These are phyloP conservation scores for Trachops cirrhosus DNA, from an alignment of 2,797 vertebrate genomes.

Conservation along the genomic window DNA sequence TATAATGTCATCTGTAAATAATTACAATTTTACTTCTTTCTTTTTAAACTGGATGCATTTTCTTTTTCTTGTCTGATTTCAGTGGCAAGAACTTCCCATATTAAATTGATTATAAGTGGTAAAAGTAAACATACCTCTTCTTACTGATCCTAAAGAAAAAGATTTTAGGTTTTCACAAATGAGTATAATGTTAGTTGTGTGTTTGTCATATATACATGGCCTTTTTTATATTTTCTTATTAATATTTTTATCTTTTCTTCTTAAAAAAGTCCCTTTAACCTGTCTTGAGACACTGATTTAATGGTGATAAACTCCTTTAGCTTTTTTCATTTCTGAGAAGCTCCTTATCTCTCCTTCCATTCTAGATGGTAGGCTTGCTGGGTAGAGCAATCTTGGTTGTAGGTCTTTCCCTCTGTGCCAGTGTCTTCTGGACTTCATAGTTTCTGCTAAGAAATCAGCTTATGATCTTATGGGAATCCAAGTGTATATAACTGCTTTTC, in stretches of 20 bases:
- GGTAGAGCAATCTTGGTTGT: neutral
- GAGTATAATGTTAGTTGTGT: neutral
- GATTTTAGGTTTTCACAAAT: neutral
- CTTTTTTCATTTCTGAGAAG: neutral
- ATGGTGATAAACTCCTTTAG: neutral
- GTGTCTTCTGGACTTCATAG: neutral
- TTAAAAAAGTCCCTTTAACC: neutral
- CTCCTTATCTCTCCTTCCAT: neutral
- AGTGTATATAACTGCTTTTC: neutral
- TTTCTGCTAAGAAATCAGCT: neutral
- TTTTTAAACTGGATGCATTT: neutral
- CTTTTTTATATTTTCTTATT: neutral
- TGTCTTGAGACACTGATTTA: neutral
- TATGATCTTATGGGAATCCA: neutral
- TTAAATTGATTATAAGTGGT: neutral
- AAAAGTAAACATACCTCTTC: neutral
- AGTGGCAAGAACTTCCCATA: neutral
- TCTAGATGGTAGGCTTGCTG: neutral
- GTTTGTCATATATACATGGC: neutral
- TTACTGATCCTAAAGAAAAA: neutral
- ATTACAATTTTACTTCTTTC: neutral
- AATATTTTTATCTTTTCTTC: neutral
- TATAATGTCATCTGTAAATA: neutral
- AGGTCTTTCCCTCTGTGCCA: neutral
- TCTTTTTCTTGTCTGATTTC: neutral